Conservation (phyloP, 2,113 vertebrate genomes). For the Dicerorhinus sumatrensis region DNA sequence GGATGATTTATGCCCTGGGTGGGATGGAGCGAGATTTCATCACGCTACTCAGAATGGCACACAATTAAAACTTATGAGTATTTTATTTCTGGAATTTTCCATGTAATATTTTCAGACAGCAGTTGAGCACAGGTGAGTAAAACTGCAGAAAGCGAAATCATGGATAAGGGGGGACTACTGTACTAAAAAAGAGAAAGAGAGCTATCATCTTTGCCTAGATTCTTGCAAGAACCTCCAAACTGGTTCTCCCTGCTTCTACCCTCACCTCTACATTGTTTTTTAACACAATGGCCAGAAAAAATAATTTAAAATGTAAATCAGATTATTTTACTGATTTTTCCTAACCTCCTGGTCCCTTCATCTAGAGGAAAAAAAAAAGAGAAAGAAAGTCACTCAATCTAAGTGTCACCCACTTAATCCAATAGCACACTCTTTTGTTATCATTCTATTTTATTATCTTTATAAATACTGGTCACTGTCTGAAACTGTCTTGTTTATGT, state of each 20-base stretch:
- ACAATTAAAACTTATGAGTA: no score
- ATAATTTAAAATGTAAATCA: neutral
- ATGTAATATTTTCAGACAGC: no score
- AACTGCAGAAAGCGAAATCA: no score
- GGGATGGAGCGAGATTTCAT: no score
- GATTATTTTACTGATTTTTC: neutral
- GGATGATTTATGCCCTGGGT: no score
- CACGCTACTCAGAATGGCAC: no score
- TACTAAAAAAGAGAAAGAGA: neutral
- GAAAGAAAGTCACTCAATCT: neutral
- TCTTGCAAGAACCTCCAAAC: neutral
- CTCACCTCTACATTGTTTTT: neutral
- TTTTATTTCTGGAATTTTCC: no score
- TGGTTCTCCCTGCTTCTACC: neutral
- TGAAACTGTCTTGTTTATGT: neutral
- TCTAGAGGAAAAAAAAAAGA: neutral
- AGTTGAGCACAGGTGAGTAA: no score
- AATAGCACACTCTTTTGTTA: neutral
- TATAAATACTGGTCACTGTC: neutral
- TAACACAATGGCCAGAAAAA: neutral
- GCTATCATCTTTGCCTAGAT: neutral
- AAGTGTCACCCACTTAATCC: neutral
- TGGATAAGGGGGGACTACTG: no score
- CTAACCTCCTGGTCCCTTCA: neutral
- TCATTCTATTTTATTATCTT: neutral